These are phyloP conservation scores for Rhagium mordax DNA, from an alignment of 2,888 invertebrate species.

Conservation along the genomic window DNA sequence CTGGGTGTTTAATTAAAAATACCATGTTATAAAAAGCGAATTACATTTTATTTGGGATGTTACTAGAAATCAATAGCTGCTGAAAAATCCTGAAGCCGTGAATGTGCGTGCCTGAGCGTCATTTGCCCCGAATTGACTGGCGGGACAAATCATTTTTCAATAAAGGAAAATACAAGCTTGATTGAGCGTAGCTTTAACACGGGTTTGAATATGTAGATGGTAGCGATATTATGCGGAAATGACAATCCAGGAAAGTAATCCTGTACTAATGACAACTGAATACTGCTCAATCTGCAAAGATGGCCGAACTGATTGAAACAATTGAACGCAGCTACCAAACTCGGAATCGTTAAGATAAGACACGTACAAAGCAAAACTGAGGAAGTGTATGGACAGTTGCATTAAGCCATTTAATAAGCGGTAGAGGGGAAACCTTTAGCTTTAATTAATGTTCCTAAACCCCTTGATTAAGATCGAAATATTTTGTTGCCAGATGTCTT, in stretches of 20 bases:
- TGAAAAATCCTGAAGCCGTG: conserved; percentile 47
- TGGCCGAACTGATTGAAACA: too few relatives aligned
- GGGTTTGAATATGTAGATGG: conserved; percentile 5
- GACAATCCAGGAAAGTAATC: neutral
- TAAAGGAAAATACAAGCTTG: conserved; percentile 59
- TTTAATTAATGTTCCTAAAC: too few relatives aligned
- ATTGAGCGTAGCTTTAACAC: conserved; percentile 57
- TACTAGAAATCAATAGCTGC: conserved; percentile 44
- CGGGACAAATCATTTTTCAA: conserved; percentile 63
- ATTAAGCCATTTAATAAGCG: too few relatives aligned
- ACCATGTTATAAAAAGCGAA: conserved; percentile 3
- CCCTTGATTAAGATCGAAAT: too few relatives aligned
- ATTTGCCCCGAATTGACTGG: conserved; percentile 60
- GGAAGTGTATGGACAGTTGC: too few relatives aligned
- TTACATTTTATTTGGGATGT: conserved; percentile 29
- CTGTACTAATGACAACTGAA: too few relatives aligned
- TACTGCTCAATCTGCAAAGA: too few relatives aligned
- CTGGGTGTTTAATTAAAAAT: conserved; percentile 30
- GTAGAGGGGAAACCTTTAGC: too few relatives aligned
- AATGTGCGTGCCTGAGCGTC: conserved; percentile 57
- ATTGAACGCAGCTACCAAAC: too few relatives aligned
- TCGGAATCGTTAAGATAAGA: too few relatives aligned
- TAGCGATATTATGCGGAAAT: neutral
- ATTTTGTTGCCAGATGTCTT: too few relatives aligned
- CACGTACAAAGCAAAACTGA: too few relatives aligned